Conservation (phyloP, 2,113 vertebrate species). For the Apodemus sylvaticus region DNA sequence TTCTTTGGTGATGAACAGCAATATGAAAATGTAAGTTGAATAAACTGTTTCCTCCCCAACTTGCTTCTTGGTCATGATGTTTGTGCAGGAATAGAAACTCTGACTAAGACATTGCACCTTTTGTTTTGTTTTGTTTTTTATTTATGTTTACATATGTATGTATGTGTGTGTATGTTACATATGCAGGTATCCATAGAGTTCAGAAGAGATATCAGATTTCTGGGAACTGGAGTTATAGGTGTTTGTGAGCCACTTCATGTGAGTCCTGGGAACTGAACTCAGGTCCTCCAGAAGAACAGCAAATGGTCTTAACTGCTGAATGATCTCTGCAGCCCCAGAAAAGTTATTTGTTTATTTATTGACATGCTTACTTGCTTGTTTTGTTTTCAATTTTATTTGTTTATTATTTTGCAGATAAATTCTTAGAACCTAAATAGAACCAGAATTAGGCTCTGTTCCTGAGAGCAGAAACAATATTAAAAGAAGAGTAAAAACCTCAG, state of each 20-base stretch:
- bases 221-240: no score
- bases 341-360: neutral
- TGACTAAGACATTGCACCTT: neutral
- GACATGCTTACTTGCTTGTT: neutral
- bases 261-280: neutral
- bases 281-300: neutral
- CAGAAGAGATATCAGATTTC: no score
- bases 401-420: neutral
- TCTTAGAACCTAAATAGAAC: neutral
- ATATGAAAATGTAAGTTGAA: no score
- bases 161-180: no score
- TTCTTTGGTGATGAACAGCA: no score
- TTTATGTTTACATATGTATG: neutral
- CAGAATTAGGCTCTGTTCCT: neutral
- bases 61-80: neutral
- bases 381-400: neutral
- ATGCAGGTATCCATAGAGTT: no score
- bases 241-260: no score
- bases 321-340: neutral
- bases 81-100: no score
- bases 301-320: neutral
- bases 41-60: no score
- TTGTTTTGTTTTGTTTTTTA: neutral
- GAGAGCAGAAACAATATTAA: neutral
- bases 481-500: neutral